Base-by-base conservation (phyloP, 2,113 vertebrate species). In the Labeo rohita region DNA sequence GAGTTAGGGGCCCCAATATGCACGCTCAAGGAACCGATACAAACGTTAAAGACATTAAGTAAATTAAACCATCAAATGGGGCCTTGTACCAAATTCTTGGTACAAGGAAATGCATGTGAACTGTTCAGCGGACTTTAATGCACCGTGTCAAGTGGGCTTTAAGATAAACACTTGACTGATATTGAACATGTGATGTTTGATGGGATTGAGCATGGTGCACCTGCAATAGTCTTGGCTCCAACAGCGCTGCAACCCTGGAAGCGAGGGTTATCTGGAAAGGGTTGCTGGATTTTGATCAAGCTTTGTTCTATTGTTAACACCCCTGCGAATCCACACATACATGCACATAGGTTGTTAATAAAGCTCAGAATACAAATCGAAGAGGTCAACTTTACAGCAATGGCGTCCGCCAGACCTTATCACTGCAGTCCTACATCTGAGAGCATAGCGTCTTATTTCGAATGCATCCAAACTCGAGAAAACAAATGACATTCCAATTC, bases 1-100 rank as follows among this genome's bases (percentile, higher is more conserved):
- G 90, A 92, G 87, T 86, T 90, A 66, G 54, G 84, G 84, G 87
- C 68, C 86, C 85, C 83, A 66, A 88, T 86, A 89, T 85, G 72
- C 78, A 85, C 11, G 28, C 21, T 89, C 90, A 89, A 66, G 86
- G 84, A 85, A 63, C 68, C 28, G 50, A 88, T 28, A 80, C 75
- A 52, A 52, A 63, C 13, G 18, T n/a, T 83, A 39, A 3, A 74
- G 66, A 50, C 18, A 61, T 28, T 59, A 47, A 4, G 43, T 50
- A 65, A 74, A 68, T 80, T 21, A 61, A 18, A 74, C 13, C 80
- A 21, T n/a, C 74, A 47, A 34, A 36, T 15, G 56, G 72, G 36
- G 49, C 74, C 80, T 72, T 86, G 65, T 66, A 39, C 84, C 68
- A 66, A 43, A 78, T 83, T 83, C 52, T 1, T 28, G 28, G 28